Base-by-base conservation (phyloP, 1,140 invertebrate genomes). In the Drosophila micromelanica region DNA sequence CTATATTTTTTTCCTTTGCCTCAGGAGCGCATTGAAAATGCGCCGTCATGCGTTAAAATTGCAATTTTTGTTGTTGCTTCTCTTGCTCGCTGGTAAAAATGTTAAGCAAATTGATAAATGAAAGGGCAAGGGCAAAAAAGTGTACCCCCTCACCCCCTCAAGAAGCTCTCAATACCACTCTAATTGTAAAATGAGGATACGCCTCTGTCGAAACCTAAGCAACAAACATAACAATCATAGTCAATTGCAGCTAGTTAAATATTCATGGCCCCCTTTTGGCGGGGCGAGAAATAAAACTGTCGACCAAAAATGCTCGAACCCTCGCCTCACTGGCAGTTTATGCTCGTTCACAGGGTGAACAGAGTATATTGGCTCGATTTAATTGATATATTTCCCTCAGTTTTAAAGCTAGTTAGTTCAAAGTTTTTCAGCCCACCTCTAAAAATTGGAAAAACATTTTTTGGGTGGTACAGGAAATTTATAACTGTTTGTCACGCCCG, bases 41-140 rank as follows among this genome's bases (percentile, higher is more conserved):
- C 68, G 74, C 56, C 63, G 78, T 86, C 82, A 86, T 86, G 82
- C 82, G 82, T 86, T 87, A 81, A 86, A 86, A 86, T 86, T 86
- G 82, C 78, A 86, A 86, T 86, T 80, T 87, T 73, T 62, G 5
- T 8, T 8, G 1, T 32, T 2, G 8, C 8, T 35, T 7, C 32
- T 6, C 32, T 23, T 12, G 7, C 27, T 6, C 42, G 17, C 17
- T 17, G 27, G 35, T 54, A 42, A 61, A 48, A 72, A 56, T 62
- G 59, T 67, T 78, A 81, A 75, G 71, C 72, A 82, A 82, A 82
- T 84, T 84, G 80, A 85, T 84, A 80, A 84, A 84, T 85, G 76
- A 69, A 77, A 77, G 52, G 40, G 30, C 32, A 20, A 32, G 35
- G 20, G 12, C 61, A 68, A 63, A 55, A 52, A 20, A 40, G 56